Percentiles rank a stretch among this genome's conserved stretches.
These are phyloP conservation scores for Sinotaia quadrata DNA, from an alignment of 2,888 invertebrate genomes.

Conservation along the genomic window DNA sequence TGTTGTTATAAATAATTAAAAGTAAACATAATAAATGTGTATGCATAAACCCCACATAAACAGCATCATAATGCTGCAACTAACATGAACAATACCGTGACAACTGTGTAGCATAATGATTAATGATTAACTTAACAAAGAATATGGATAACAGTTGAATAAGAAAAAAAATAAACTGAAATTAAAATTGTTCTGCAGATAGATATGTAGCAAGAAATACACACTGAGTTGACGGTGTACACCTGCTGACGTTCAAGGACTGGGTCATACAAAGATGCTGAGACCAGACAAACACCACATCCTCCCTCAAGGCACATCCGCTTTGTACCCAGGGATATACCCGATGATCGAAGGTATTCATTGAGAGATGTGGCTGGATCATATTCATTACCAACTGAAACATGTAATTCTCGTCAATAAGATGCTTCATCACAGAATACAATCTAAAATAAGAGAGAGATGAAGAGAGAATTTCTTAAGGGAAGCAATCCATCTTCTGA, in stretches of 20 bases:
- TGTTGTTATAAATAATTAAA: too few relatives aligned
- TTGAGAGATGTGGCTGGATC: conserved; percentile 51
- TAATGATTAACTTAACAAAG: neutral
- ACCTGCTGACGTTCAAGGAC: conserved; percentile 41
- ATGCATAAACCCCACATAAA: too few relatives aligned
- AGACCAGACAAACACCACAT: conserved; percentile 73
- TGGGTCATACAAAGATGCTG: conserved; percentile 55
- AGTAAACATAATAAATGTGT: too few relatives aligned
- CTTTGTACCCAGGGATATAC: conserved; percentile 68
- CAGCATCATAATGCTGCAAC: too few relatives aligned
- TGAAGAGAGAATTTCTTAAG: too few relatives aligned
- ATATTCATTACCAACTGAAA: conserved; percentile 67
- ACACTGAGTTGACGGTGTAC: conserved; percentile 65
- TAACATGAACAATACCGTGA: too few relatives aligned
- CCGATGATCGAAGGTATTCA: conserved; percentile 46
- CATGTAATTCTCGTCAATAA: neutral
- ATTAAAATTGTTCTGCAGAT: too few relatives aligned
- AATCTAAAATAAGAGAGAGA: too few relatives aligned
- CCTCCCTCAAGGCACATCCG: conserved; percentile 74
- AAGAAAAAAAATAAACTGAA: neutral
- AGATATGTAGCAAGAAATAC: too few relatives aligned
- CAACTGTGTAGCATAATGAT: too few relatives aligned
- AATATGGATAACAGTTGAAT: neutral
- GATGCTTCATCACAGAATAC: too few relatives aligned
- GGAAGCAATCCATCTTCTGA: too few relatives aligned